A percentile compares a stretch with the other conserved stretches of the same genome.
Evolutionary conservation across 2,113 vertebrate species (phyloP).

Genomic region (Bufo gargarizans): DNA sequence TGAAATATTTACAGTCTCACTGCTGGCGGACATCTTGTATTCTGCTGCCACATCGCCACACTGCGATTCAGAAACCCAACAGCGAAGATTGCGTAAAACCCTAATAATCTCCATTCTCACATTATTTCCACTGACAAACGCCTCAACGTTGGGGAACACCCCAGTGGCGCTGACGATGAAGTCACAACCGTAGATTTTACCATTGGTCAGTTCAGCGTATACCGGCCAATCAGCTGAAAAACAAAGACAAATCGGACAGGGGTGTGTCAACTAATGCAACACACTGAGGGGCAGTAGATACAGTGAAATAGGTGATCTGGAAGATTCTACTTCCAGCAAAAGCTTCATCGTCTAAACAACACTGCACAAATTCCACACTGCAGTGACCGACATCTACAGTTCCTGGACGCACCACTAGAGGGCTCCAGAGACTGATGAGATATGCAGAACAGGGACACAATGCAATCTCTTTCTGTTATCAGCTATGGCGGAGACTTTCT

Average conservation of each 20-base stretch:
- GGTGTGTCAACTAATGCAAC: not conserved
- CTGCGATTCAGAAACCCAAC: too few species aligned
- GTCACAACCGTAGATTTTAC: slow-evolving; percentile 88
- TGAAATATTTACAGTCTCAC: not conserved
- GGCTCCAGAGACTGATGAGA: not conserved
- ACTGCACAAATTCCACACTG: not conserved
- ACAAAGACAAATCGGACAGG: not conserved
- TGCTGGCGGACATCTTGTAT: too few species aligned
- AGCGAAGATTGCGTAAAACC: not conserved
- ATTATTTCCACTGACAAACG: slow-evolving; percentile 84
- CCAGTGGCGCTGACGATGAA: slow-evolving; percentile 95
- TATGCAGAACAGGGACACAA: not conserved
- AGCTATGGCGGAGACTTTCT: too few species aligned
- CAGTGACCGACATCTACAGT: not conserved
- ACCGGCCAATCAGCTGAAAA: slow-evolving; percentile 84
- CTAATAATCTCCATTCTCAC: slow-evolving; percentile 70
- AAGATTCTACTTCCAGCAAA: too few species aligned
- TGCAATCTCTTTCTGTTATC: too few species aligned
- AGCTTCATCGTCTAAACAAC: too few species aligned
- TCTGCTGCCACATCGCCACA: too few species aligned
- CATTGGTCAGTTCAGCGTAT: slow-evolving; percentile 86
- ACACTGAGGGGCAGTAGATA: not conserved
- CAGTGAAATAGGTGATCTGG: too few species aligned
- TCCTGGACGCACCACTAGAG: not conserved
- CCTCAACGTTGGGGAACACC: slow-evolving; percentile 84